A percentile compares a stretch with the other conserved stretches of the same genome.
These are phyloP conservation scores for Hippocampus abdominalis DNA, from an alignment of 2,113 vertebrate species.

Conservation along the genomic window DNA sequence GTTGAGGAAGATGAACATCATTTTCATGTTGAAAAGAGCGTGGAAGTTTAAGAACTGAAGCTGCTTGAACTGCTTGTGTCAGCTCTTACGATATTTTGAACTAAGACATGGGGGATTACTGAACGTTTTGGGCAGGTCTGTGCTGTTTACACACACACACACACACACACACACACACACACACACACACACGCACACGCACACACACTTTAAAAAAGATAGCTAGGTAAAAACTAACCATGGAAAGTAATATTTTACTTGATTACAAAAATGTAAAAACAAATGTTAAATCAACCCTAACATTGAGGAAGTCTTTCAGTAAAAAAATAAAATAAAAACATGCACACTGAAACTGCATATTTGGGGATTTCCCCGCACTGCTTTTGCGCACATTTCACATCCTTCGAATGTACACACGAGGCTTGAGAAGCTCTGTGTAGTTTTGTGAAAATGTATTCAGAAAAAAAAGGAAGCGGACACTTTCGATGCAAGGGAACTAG, in stretches of 20 bases:
- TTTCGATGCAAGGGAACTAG: constrained; percentile 45
- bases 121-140: constrained; percentile 3
- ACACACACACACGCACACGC: no score
- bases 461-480: constrained; percentile 46
- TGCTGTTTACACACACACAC: constrained; percentile 9
- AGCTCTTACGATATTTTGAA: neutral
- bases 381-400: neutral
- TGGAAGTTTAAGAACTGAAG: neutral
- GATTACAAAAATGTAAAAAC: neutral
- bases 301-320: neutral
- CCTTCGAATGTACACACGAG: neutral
- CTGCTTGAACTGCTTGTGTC: constrained; percentile 9
- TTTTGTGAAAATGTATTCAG: constrained; percentile 27
- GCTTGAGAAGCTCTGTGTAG: neutral
- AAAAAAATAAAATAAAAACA: neutral
- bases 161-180: no score
- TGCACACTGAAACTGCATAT: neutral
- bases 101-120: constrained; percentile 33
- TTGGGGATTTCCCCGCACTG: constrained; percentile 5
- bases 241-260: neutral
- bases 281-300: neutral
- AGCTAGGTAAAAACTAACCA: neutral
- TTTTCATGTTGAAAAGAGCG: neutral
- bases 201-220: constrained; percentile 1
- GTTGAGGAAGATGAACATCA: neutral